Base-by-base conservation (phyloP, 2,888 invertebrate species). In the Cyaniris semiargus region DNA sequence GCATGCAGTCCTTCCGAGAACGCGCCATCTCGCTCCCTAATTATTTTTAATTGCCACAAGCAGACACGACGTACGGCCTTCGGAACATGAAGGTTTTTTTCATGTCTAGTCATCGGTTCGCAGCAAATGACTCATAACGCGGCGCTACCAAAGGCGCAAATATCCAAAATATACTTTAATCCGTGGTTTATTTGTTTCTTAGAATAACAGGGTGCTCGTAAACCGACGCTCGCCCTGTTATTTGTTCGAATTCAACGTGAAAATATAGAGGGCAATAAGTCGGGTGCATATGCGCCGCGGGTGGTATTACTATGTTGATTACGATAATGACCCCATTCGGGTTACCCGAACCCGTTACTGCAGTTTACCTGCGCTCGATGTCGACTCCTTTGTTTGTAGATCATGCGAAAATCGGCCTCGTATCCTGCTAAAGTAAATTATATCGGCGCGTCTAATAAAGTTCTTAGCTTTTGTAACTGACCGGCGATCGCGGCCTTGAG, bases 1-100 rank as follows among this genome's bases (percentile, higher is more conserved):
- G 87, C 88, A 87, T 84, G 85, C 86, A 84, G 88, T 90, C 93
- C 93, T 94, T 94, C 93, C 88, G 86, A 92, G 93, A 94, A 94
- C 86, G 85, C 87, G 87, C 88, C 90, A 88, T 89, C 89, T 90
- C 89, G 88, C 84, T 89, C 92, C 92, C 93, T 93, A 93, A 94
- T 94, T 93, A 94, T 94, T 94, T 94, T 94, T 94, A 94, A 94
- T 94, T 94, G 93, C 93, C 91, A 89, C 91, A 87, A 90, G 88
- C 87, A 86, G 86, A 86, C 88, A 85, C 85, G 87, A 84, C 85
- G 84, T 86, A 87, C 89, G 91, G 90, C 92, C 93, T 92, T 92
- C 91, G 88, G 88, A 88, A 90, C 89, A 89, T 88, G 85, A 86
- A 87, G 79, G 86, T 90, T 93, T 93, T 92, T 93, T 93, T 90